Conservation (phyloP, 2,888 invertebrate genomes). For the Pseudococcus longispinus region DNA sequence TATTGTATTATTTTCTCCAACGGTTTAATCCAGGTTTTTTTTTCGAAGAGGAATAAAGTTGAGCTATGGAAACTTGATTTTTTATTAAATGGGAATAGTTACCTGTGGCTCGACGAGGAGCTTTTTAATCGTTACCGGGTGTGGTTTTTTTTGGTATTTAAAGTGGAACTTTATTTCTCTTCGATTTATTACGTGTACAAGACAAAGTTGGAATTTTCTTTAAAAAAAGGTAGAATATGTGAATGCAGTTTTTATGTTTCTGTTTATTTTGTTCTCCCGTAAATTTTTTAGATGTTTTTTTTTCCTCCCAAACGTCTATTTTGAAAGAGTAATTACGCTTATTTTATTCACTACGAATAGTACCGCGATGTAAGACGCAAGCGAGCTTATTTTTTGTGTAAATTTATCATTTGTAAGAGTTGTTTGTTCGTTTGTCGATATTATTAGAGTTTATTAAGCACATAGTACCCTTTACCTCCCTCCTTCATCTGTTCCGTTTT, state of each 20-base stretch:
- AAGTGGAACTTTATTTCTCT: conserved; percentile 31
- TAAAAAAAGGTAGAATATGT: neutral
- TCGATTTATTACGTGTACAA: neutral
- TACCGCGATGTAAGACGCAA: conserved; percentile 32
- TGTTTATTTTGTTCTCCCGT: neutral
- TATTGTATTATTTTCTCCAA: neutral
- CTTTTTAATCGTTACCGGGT: conserved; percentile 22
- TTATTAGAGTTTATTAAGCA: neutral
- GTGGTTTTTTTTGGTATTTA: neutral
- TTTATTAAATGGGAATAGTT: conserved; percentile 32
- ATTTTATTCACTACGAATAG: conserved; percentile 45
- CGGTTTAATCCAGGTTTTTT: neutral
- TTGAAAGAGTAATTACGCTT: conserved; percentile 40
- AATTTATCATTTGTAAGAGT: conserved; percentile 15
- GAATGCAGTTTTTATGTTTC: neutral
- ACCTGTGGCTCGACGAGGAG: conserved; percentile 41
- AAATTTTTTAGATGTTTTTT: neutral
- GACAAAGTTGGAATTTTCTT: neutral
- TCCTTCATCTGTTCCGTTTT: neutral
- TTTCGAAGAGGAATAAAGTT: conserved; percentile 35
- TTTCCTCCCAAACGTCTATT: neutral
- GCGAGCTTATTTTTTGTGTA: conserved; percentile 52
- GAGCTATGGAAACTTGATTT: conserved; percentile 26
- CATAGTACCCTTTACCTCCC: neutral
- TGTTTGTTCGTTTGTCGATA: conserved; percentile 34